These are phyloP conservation scores for Gallinago stenura DNA, from an alignment of 2,797 vertebrate species.

Conservation along the genomic window DNA sequence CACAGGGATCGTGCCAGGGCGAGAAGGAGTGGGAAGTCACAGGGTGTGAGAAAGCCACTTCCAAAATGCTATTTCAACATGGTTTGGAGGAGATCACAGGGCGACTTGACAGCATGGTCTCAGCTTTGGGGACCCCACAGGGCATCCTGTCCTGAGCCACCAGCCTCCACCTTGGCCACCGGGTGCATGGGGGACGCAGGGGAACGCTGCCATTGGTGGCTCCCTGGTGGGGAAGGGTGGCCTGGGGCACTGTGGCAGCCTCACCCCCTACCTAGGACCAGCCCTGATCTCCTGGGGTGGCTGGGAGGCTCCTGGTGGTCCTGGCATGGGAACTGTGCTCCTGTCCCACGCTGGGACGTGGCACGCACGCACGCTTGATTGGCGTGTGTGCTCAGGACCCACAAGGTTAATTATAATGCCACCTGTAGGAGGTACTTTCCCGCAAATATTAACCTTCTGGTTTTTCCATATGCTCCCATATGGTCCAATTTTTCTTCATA, in stretches of 20 bases:
- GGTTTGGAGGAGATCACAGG: accelerated
- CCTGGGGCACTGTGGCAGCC: accelerated
- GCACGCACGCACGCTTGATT: not conserved
- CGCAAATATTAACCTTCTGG: constrained; percentile 12
- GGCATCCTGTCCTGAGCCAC: accelerated
- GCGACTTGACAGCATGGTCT: accelerated
- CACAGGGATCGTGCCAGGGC: accelerated
- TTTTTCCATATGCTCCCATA: constrained; percentile 56
- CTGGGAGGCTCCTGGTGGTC: not conserved
- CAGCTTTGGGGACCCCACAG: not conserved
- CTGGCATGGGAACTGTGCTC: not conserved
- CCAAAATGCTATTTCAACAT: accelerated
- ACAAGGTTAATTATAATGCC: constrained; percentile 44
- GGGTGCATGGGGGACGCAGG: accelerated
- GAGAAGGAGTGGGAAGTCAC: accelerated
- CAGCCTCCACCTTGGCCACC: accelerated
- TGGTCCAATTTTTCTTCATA: not conserved
- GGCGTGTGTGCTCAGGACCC: not conserved
- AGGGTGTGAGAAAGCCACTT: not conserved
- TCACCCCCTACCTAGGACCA: not conserved
- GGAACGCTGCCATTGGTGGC: accelerated
- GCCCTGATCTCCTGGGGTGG: accelerated
- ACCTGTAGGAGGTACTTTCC: constrained; percentile 15
- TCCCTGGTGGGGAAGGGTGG: accelerated
- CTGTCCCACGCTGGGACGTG: not conserved